These are phyloP conservation scores for Phocoena sinus DNA, from an alignment of 2,113 vertebrate species.

Conservation along the genomic window DNA sequence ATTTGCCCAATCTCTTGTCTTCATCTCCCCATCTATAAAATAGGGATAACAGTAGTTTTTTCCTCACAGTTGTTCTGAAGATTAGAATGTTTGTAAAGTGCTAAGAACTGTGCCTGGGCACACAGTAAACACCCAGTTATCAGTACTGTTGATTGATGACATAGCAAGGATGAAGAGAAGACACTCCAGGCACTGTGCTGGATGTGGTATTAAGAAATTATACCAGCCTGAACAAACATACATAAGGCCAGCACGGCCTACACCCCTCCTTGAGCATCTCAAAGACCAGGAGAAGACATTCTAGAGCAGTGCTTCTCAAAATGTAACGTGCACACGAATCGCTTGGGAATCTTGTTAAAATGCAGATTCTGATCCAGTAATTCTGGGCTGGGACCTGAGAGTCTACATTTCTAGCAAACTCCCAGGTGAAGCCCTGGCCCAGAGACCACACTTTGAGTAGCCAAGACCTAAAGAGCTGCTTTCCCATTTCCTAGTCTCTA, in stretches of 20 bases:
- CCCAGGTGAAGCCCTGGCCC: neutral
- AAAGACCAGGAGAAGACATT: neutral
- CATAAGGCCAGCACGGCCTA: neutral
- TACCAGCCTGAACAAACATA: neutral
- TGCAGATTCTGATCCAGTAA: neutral
- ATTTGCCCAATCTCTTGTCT: neutral
- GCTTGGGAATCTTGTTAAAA: neutral
- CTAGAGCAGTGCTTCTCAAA: neutral
- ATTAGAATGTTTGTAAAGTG: neutral
- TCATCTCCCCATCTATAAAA: neutral
- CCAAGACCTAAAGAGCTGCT: neutral
- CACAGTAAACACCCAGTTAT: neutral
- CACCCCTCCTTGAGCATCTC: neutral
- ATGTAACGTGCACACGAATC: fast-evolving
- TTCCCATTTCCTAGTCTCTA: conserved; percentile 31
- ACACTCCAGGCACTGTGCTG: fast-evolving
- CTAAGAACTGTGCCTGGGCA: no score
- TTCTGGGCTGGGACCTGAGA: neutral
- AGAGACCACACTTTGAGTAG: neutral
- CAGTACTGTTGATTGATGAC: neutral
- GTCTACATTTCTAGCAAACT: neutral
- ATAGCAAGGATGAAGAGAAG: neutral
- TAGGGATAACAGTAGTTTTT: neutral
- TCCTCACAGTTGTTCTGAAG: neutral
- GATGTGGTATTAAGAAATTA: neutral